phyloP scores from a whole-genome alignment of 2,113 vertebrate genomes.

The Eublepharis macularius region DNA sequence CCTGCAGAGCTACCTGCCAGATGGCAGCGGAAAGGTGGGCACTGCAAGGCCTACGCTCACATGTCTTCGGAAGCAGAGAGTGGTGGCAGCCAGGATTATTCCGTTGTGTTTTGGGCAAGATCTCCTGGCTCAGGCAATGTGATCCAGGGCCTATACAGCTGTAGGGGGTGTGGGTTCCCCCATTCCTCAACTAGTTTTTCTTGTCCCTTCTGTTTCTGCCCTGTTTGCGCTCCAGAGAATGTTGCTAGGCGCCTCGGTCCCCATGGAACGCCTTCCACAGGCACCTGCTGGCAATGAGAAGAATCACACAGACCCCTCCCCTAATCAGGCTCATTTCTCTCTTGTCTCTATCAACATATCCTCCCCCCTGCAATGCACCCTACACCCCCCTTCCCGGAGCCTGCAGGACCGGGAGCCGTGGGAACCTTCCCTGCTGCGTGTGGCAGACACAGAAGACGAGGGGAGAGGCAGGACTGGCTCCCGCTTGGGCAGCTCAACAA shows the following conservation, averaged over 20 bases:
- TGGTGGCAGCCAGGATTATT: not conserved
- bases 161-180: not conserved
- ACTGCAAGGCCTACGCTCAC: too few relatives aligned
- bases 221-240: conserved; percentile 21
- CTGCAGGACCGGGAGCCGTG: conserved; percentile 13
- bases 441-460: not conserved
- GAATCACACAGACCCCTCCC: conserved; percentile 1
- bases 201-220: not conserved
- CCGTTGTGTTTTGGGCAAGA: not conserved
- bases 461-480: not conserved
- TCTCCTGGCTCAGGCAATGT: not conserved
- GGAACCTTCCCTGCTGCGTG: conserved; percentile 31
- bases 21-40: too few relatives aligned
- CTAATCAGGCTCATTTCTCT: not conserved
- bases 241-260: conserved; percentile 14
- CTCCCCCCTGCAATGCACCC: not conserved
- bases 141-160: not conserved
- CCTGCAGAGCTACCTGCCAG: not conserved
- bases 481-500: conserved; percentile 18
- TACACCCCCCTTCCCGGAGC: not conserved
- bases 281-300: conserved; percentile 29
- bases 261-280: conserved; percentile 14
- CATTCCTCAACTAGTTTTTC: not conserved
- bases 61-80: not conserved
- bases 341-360: not conserved